Base-by-base conservation (phyloP, 35 echinoderm and acorn worm genomes). In the Eucidaris tribuloides region DNA sequence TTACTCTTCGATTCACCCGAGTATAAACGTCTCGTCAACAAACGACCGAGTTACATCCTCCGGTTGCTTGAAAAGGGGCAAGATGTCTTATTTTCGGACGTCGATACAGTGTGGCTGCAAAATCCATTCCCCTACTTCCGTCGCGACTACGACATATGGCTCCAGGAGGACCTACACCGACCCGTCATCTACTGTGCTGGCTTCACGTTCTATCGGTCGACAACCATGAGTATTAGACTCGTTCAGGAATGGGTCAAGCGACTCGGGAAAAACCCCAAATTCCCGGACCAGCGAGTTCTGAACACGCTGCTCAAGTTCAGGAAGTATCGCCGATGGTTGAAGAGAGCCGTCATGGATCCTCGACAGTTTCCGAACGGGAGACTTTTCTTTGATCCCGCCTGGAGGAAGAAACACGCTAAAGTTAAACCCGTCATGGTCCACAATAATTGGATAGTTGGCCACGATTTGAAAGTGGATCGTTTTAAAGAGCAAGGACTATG, bases 21-120 rank as follows among this genome's bases (percentile, higher is more conserved):
- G 33, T 90, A 96, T 79, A 96, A 82, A 31, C 89, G 87, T 32
- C 85, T 96, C n/a, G 86, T 90, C 50, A 90, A 96, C 83, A 96
- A 90, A 41, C 43, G 92, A 34, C 92, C 88, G 29, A 61, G 55
- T 18, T 90, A 96, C 39, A 90, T 96, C 7, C 68, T 62, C 0
- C 45, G 65, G 5, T 30, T 87, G 1, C 65, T 96, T 13, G 46
- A 82, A 2, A 46, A 77, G 18, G 82, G 87, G 9, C 71, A 63
- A 5, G 89, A 96, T 63, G 92, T 96, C 1, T 54, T 96, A 6
- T 96, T 96, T 46, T 80, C 37, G 23, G 92, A 96, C 34, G 87
- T 96, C 0, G 92, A 96, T 39, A 96, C 77, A 24, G 48, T 96
- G 9, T 96, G 92, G 92, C 70, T 96, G 14, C 35, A 86, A 22